Evolutionary conservation across 2,797 vertebrate genomes (phyloP).

Genomic region (Alauda arvensis): DNA sequence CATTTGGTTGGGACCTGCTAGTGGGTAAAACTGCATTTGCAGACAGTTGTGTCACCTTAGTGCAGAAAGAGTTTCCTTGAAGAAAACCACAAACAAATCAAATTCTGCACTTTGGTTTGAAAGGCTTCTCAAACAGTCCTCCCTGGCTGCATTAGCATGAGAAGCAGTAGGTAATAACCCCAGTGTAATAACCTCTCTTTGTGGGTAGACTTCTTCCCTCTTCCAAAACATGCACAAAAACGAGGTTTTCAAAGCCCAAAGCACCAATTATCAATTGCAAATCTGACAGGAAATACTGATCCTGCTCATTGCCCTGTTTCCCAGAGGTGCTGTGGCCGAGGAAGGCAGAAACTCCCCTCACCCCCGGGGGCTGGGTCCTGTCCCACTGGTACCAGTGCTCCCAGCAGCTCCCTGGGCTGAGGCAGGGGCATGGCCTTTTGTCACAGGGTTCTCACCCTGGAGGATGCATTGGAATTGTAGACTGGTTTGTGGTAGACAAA

Average conservation of each 20-base stretch:
- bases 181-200: rapidly evolving
- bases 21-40: not conserved
- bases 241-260: not conserved
- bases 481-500: not conserved
- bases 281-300: not conserved
- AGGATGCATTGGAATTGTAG: not conserved
- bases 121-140: rapidly evolving
- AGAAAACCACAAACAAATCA: not conserved
- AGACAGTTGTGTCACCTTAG: not conserved
- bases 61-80: not conserved
- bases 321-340: not conserved
- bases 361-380: not conserved
- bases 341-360: rapidly evolving
- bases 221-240: not conserved
- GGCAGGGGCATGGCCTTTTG: not conserved
- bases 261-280: not conserved
- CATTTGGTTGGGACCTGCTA: not conserved
- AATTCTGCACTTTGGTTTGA: not conserved
- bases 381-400: not conserved
- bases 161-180: not conserved
- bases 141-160: not conserved
- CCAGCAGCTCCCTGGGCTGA: not conserved
- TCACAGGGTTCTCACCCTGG: not conserved
- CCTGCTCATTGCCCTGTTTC: not conserved
- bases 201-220: not conserved